Percentiles rank a stretch among this genome's conserved stretches.
Conservation (phyloP, 2,797 vertebrate genomes). For the Enteromius fasciolatus region DNA sequence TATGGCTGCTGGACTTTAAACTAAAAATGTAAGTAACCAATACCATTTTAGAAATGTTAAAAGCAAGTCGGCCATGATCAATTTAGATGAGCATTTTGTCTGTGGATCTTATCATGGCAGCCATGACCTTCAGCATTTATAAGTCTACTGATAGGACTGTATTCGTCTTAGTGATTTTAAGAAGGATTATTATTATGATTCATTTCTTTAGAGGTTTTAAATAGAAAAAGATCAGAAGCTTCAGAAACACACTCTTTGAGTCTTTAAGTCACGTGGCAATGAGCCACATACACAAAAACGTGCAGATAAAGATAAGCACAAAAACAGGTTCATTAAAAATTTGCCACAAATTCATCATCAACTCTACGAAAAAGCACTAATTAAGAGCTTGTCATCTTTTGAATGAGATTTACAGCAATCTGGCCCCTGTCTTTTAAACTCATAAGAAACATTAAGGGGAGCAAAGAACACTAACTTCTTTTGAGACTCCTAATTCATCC, state of each 20-base stretch:
- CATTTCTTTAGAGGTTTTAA: background rate
- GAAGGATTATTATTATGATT: background rate
- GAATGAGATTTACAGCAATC: slow-evolving; percentile 1
- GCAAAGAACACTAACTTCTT: slow-evolving; percentile 22
- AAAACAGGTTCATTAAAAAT: background rate
- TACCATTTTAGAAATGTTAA: background rate
- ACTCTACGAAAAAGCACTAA: background rate
- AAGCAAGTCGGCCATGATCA: background rate
- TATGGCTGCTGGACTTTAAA: background rate
- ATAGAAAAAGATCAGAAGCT: background rate
- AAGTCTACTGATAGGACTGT: background rate
- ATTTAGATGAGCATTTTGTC: background rate
- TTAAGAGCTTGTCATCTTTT: background rate
- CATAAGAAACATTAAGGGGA: background rate
- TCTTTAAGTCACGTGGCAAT: background rate
- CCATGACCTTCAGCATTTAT: background rate
- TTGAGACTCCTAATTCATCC: slow-evolving; percentile 3
- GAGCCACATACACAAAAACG: background rate
- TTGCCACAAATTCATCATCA: background rate
- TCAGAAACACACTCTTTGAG: background rate
- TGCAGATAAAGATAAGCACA: slow-evolving; percentile 5
- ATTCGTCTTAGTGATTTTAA: background rate
- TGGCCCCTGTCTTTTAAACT: slow-evolving; percentile 6
- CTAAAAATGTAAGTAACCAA: background rate
- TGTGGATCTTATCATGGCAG: background rate